phyloP scores from a whole-genome alignment of 2,888 invertebrate genomes.

The Pammene fasciana region DNA sequence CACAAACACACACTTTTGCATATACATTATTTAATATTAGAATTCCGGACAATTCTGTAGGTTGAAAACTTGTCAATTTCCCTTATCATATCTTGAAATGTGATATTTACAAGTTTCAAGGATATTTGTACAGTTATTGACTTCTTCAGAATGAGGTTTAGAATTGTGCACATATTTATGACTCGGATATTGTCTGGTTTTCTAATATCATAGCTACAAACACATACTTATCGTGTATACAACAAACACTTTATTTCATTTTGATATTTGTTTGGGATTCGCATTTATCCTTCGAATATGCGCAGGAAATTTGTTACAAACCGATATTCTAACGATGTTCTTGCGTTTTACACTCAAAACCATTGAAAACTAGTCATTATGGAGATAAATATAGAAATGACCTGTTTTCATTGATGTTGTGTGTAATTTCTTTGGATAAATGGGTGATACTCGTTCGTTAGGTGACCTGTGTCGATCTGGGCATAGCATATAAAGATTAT shows the following conservation, averaged over 20 bases:
- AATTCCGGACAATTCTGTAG: not conserved
- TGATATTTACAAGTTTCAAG: not conserved
- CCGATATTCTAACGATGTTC: not conserved
- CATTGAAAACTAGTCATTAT: too few species aligned
- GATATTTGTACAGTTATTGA: not conserved
- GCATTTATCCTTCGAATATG: constrained; percentile 6
- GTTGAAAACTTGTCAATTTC: not conserved
- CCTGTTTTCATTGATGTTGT: too few species aligned
- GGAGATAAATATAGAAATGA: too few species aligned
- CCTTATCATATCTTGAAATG: not conserved
- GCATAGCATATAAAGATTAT: constrained; percentile 59
- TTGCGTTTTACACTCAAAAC: not conserved
- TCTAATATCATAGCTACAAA: constrained; percentile 1
- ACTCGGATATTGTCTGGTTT: not conserved
- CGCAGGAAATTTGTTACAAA: not conserved
- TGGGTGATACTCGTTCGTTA: constrained; percentile 10
- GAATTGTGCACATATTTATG: not conserved
- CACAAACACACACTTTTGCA: constrained; percentile 5
- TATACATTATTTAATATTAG: constrained; percentile 2
- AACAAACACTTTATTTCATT: not conserved
- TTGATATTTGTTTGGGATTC: not conserved
- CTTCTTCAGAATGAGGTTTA: not conserved
- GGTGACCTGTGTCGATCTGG: constrained; percentile 57
- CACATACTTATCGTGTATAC: not conserved
- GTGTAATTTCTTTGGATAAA: not conserved